Evolutionary conservation across 1,140 invertebrate genomes (phyloP).

Genomic region (Bombus fervidus): DNA sequence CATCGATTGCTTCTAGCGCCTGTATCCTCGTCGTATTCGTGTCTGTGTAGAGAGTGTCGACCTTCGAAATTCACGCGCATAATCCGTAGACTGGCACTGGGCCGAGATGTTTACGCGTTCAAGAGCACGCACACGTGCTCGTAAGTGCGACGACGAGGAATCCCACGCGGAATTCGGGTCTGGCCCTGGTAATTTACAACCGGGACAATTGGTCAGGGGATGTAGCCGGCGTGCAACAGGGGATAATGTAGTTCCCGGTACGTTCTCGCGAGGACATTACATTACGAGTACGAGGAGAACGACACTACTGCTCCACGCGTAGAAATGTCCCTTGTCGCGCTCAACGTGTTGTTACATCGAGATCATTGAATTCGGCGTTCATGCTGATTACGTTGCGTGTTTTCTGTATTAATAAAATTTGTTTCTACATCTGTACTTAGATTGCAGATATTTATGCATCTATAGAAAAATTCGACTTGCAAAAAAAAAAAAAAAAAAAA

Average conservation of each 20-base stretch:
- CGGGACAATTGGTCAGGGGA: slow-evolving; percentile 61
- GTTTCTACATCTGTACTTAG: too few relatives aligned
- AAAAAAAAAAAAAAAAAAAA: too few relatives aligned
- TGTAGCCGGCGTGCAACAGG: slow-evolving; percentile 50
- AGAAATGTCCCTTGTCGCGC: neutral
- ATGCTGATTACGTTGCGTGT: too few relatives aligned
- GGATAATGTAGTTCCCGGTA: slow-evolving; percentile 56
- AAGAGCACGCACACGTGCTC: slow-evolving; percentile 61
- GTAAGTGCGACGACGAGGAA: slow-evolving; percentile 58
- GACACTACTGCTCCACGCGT: slow-evolving; percentile 16
- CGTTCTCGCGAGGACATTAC: slow-evolving; percentile 50
- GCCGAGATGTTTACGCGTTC: slow-evolving; percentile 54
- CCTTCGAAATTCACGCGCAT: slow-evolving; percentile 51
- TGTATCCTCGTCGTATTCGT: neutral
- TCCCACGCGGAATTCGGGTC: slow-evolving; percentile 55
- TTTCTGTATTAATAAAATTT: too few relatives aligned
- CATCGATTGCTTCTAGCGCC: slow-evolving; percentile 12
- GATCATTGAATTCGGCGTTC: neutral
- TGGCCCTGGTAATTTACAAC: slow-evolving; percentile 59
- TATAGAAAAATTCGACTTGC: too few relatives aligned
- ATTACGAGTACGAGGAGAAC: slow-evolving; percentile 26
- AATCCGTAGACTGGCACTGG: neutral
- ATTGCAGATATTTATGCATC: too few relatives aligned
- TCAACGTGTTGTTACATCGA: neutral
- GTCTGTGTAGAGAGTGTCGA: neutral